A percentile compares a stretch with the other conserved stretches of the same genome.
Conservation (phyloP, 2,797 vertebrate genomes). For the Potorous gilbertii region DNA sequence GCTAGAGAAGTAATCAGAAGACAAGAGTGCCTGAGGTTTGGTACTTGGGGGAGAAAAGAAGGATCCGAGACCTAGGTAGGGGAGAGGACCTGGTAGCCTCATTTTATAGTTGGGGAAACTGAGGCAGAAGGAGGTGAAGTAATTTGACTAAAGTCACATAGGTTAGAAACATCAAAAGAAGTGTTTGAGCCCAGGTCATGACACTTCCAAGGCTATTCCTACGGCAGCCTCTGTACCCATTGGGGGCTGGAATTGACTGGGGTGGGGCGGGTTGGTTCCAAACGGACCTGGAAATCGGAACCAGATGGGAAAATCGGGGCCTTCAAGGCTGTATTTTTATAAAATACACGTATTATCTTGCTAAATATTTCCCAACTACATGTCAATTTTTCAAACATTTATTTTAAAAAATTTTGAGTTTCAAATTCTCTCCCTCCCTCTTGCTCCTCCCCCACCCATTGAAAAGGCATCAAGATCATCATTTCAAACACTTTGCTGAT, state of each 20-base stretch:
- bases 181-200: background rate
- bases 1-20: background rate
- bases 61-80: background rate
- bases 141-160: background rate
- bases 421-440: background rate
- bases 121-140: background rate
- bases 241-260: background rate
- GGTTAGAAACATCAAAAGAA: background rate
- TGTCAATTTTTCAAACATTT: background rate
- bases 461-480: background rate
- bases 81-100: background rate
- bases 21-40: background rate
- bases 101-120: background rate
- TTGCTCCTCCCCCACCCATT: background rate
- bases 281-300: background rate
- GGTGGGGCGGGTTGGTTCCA: background rate
- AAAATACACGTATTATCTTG: background rate
- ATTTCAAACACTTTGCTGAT: background rate
- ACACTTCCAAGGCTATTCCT: background rate
- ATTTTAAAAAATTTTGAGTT: background rate
- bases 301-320: background rate
- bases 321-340: background rate
- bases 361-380: background rate
- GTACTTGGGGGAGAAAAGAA: background rate
- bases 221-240: background rate